phyloP scores from a whole-genome alignment of 2,113 vertebrate species.

The Rhipidura dahli region DNA sequence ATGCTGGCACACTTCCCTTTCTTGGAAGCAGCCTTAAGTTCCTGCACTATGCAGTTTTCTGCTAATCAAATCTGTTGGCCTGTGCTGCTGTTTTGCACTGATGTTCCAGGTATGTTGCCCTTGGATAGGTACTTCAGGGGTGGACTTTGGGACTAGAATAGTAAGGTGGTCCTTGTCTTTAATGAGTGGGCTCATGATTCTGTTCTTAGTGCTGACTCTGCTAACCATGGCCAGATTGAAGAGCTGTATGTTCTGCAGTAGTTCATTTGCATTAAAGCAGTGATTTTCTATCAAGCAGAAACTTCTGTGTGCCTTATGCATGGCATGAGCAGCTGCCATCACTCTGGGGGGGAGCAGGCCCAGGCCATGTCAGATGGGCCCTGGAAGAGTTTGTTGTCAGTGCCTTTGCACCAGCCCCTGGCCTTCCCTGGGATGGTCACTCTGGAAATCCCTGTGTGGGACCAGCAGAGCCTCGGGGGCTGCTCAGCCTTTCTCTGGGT shows the following conservation, averaged over 20 bases:
- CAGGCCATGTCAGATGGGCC: background rate
- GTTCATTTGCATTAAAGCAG: background rate
- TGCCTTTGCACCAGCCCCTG: background rate
- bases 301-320: background rate
- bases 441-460: background rate
- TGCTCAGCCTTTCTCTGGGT: background rate
- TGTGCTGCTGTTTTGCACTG: slow-evolving; percentile 18
- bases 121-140: background rate
- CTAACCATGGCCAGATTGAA: background rate
- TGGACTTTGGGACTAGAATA: background rate
- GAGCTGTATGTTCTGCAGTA: background rate
- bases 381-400: background rate
- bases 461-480: background rate
- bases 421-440: background rate
- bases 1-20: slow-evolving; percentile 27
- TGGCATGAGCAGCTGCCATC: background rate
- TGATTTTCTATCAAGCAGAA: background rate
- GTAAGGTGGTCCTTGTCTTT: background rate
- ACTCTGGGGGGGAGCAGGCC: background rate
- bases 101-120: slow-evolving; percentile 1
- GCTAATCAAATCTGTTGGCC: slow-evolving; percentile 11
- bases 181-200: background rate
- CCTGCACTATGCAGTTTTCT: background rate
- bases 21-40: slow-evolving; percentile 9
- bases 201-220: background rate